These are phyloP conservation scores for Odontesthes bonariensis DNA, from an alignment of 2,113 vertebrate species.

Conservation along the genomic window DNA sequence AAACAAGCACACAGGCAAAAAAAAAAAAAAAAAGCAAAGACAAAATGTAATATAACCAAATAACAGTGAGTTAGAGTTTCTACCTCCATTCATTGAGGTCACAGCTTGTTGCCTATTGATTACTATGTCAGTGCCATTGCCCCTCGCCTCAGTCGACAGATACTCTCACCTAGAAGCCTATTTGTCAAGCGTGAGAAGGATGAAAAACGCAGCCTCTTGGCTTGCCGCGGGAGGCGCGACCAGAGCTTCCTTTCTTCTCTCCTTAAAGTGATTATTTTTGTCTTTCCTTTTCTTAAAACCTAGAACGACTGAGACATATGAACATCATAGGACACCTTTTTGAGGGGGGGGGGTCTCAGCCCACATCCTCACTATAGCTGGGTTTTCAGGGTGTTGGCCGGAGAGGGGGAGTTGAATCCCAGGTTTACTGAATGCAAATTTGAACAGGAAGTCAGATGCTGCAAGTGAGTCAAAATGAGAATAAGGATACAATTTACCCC, in stretches of 20 bases:
- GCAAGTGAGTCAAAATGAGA: background rate
- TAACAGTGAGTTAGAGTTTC: background rate
- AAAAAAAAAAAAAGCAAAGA: background rate
- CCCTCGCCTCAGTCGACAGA: conserved; percentile 44
- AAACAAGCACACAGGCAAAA: conserved; percentile 1
- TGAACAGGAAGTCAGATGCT: background rate
- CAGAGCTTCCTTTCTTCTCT: conserved; percentile 50
- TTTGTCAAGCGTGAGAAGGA: conserved; percentile 52
- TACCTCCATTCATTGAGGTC: conserved; percentile 17
- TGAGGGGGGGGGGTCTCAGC: conserved; percentile 41
- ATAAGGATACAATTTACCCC: background rate
- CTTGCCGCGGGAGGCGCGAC: conserved; percentile 52
- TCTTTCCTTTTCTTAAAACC: conserved; percentile 21
- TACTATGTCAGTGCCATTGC: conserved; percentile 22
- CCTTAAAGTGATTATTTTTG: conserved; percentile 42
- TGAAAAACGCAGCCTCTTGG: conserved; percentile 40
- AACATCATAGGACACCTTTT: conserved; percentile 55
- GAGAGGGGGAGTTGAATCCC: conserved; percentile 36
- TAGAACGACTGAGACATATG: conserved; percentile 38
- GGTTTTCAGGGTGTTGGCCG: conserved; percentile 48
- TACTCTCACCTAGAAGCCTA: conserved; percentile 46
- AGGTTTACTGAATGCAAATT: background rate
- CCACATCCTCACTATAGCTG: conserved; percentile 7
- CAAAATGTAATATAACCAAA: background rate
- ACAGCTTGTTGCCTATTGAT: conserved; percentile 60